These are phyloP conservation scores for Argopecten irradians DNA, from an alignment of 1,140 invertebrate species.

Conservation along the genomic window DNA sequence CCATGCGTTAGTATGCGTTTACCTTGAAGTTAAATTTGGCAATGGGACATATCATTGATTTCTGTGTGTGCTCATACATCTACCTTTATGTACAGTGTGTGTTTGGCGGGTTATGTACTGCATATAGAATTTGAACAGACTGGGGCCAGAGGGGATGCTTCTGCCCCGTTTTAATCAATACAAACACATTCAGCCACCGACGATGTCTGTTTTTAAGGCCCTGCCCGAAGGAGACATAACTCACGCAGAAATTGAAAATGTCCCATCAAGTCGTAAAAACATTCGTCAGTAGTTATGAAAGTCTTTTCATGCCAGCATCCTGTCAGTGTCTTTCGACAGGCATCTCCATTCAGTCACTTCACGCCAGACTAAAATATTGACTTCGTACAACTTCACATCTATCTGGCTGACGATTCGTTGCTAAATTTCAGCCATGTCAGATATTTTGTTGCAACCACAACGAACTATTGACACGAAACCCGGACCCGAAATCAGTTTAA, in stretches of 20 bases:
- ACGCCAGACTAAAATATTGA: background rate
- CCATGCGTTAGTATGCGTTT: background rate
- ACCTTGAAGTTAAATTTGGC: slow-evolving; percentile 14
- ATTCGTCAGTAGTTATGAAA: slow-evolving; percentile 16
- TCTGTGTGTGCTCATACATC: background rate
- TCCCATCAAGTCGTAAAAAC: background rate
- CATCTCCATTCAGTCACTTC: background rate
- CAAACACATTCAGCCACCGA: background rate
- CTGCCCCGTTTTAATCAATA: slow-evolving; percentile 7
- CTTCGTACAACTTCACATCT: background rate
- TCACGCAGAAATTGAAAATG: slow-evolving; percentile 17
- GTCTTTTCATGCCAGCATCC: slow-evolving; percentile 12
- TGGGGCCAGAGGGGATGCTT: background rate
- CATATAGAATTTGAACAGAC: background rate
- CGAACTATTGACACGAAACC: no score
- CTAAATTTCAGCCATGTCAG: background rate
- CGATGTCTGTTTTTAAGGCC: background rate
- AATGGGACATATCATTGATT: background rate
- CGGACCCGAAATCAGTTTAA: no score
- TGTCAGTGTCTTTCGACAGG: background rate
- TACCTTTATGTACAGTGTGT: background rate
- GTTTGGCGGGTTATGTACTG: background rate
- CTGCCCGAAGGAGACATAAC: background rate
- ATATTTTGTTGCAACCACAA: background rate
- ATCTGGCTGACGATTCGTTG: background rate